These are phyloP conservation scores for Odobenus rosmarus DNA, from an alignment of 2,113 vertebrate species.

Conservation along the genomic window DNA sequence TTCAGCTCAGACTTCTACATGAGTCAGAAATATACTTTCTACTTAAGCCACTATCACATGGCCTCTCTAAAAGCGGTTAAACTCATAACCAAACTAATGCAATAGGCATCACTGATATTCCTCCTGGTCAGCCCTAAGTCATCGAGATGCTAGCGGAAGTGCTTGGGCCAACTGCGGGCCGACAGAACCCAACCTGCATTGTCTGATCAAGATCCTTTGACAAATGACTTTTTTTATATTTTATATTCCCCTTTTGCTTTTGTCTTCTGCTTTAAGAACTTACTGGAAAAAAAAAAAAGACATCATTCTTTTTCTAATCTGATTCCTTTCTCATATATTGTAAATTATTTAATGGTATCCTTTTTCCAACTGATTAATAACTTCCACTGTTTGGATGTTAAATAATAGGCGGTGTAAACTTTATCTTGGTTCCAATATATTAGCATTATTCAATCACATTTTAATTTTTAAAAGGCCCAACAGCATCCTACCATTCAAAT, in stretches of 20 bases:
- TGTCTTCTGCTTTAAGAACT: background rate
- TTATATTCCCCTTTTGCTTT: background rate
- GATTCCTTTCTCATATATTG: background rate
- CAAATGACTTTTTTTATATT: background rate
- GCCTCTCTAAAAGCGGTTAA: background rate
- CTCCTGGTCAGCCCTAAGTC: background rate
- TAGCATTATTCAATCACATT: background rate
- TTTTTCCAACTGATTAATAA: background rate
- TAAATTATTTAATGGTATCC: background rate
- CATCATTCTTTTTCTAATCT: background rate
- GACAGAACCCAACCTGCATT: background rate
- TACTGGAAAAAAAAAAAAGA: background rate
- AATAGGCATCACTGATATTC: background rate
- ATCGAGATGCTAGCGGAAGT: background rate
- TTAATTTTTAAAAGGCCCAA: background rate
- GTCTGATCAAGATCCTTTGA: background rate
- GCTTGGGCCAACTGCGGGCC: background rate
- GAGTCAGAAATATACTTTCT: background rate
- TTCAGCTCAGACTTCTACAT: background rate
- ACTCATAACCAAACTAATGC: background rate
- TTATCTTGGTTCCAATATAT: background rate
- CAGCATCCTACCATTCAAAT: background rate
- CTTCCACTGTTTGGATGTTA: conserved; percentile 11
- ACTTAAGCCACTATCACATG: background rate
- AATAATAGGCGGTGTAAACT: background rate